Base-by-base conservation (phyloP, 2,888 invertebrate genomes). In the Tenthredo mesomela region DNA sequence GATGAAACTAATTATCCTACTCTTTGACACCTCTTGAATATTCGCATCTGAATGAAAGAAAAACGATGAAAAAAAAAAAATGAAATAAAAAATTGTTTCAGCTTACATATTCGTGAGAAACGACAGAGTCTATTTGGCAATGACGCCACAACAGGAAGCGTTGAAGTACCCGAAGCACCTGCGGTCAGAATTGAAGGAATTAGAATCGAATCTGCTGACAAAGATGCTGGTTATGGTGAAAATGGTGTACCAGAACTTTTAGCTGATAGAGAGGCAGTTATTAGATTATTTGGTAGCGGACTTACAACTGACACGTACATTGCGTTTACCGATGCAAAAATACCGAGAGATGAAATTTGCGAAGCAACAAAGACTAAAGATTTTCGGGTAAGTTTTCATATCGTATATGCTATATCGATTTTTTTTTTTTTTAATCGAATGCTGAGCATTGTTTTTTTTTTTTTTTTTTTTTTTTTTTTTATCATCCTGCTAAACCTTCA, bases 221-320 rank as follows among this genome's bases (percentile, higher is more conserved):
- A 95, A 86, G 95, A 95, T 4, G 95, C 95, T 0, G 93, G 93
- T 85, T 94, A 94, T 18, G 86, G 88, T 10, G 94, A 93, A 0
- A 91, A 94, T 84, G 97, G 97, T 0, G 94, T 97, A 54, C 97
- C 97, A 0, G 95, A 95, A 86, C 94, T 98, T 29, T 91, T 97
- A 85, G 95, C 96, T 21, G 95, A 95, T 80, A 92, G 94, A 0
- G 93, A 94, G 2, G 95, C 96, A 29, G 94, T 94, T 15, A 91
- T 98, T 67, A 95, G 97, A 78, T 90, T 98, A 50, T 98, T 97
- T 91, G 98, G 98, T 0, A 93, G 93, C 10, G 96, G 96, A 2
- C 94, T 98, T 85, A 95, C 95, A 0, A 91, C 95, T 0, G 92
- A 95, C 85, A 97, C 97, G 0, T 94, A 95, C 75, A 95, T 98